Base-by-base conservation (phyloP, 2,113 vertebrate species). In the Aix galericulata region DNA sequence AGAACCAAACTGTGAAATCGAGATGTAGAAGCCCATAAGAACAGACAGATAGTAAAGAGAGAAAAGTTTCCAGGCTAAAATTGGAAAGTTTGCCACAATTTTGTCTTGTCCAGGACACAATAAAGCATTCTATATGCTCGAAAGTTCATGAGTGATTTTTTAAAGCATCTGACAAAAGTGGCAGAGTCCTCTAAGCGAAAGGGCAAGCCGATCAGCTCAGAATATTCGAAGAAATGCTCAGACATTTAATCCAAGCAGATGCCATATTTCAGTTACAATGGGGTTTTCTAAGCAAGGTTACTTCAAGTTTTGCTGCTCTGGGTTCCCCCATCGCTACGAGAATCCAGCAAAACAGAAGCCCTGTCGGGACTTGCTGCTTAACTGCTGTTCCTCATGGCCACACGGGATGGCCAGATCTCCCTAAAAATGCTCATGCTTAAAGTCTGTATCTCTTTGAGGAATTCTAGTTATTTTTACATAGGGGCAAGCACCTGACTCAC, bases 381-480 rank as follows among this genome's bases (percentile, higher is more conserved):
- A 79, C 16, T 72, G 50, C 27, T 71, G 20, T 58, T 95, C 34
- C 55, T 88, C 55, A 23, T 36, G 55, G 46, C 46, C 46, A 94
- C 26, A 50, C 22, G 72, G 31, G 3, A 46, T 21, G 26, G 17
- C 10, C 82, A 94, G 83, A 86, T 13, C 48, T 72, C 83, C 46
- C 20, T 63, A 38, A 69, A 93, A 93, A 82, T 42, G 22, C 13
- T 63, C 13, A 75, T 29, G 31, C 53, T 81, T 38, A 68, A 89
- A 81, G 48, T 18, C 68, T 86, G 89, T 66, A 52, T 88, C 42
- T 79, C 60, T 88, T 76, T 55, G 11, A 95, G 63, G 74, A 95
- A 89, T 95, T 95, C 46, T 75, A 82, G 40, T 82, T 89, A 85
- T 85, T 94, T 93, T 86, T 76, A 84, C 20, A 52, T 3, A 56